Base-by-base conservation (phyloP, 1,140 invertebrate species). In the Hyposmocoma kahamanoa region DNA sequence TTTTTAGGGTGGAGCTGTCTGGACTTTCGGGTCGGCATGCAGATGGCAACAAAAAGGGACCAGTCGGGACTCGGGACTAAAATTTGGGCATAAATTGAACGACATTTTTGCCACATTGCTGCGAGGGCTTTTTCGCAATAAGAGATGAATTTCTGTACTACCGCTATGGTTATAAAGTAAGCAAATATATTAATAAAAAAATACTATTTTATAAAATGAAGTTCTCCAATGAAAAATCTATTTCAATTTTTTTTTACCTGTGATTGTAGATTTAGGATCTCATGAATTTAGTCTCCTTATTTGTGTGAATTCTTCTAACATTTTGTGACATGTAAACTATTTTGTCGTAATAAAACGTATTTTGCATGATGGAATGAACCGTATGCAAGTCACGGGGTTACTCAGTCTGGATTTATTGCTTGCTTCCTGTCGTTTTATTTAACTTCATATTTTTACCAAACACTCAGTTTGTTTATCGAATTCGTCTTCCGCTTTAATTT, bases 1-100 rank as follows among this genome's bases (percentile, higher is more conserved):
- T 80, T 83, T 79, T 82, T 82, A 85, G 81, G 81, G 81, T 83
- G 81, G 81, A 83, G 81, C 74, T 80, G 81, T 85, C 81, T 85
- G 77, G 76, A 82, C 59, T 69, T 67, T 75, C 58, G 75, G 69
- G 63, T 63, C 67, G 69, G 55, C 62, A 67, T 70, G 77, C 81
- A 84, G 78, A 84, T 84, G 77, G 72, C 59, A 79, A 81, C 81
- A 82, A 85, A 84, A 84, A 84, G 78, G 79, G 72, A 81, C 73
- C 71, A 77, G 73, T 69, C 76, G 62, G 67, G 75, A 73, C 63
- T 69, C 76, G 62, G 67, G 75, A 73, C 63, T 69, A 74, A 83
- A 84, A 70, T 82, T 84, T 76, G 75, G 77, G 78, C 57, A 84
- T 84, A 84, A 84, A 79, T 84, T 81, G 81, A 82, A 81, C 76